These are phyloP conservation scores for Bombus terrestris DNA, from an alignment of 1,140 invertebrate species.

Conservation along the genomic window DNA sequence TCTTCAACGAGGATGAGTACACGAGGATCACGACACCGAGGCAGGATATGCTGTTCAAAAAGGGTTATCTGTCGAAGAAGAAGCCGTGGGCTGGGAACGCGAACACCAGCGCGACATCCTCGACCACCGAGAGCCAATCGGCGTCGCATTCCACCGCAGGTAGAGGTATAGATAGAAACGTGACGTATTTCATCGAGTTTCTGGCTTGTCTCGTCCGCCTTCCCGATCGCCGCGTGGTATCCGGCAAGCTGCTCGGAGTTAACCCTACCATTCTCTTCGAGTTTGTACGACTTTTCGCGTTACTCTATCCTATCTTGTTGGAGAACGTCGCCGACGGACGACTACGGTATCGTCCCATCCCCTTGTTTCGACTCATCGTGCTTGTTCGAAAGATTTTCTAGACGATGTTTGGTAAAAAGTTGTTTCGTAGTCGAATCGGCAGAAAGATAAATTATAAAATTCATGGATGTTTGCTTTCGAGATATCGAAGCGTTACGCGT, in stretches of 20 bases:
- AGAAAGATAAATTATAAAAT: no score
- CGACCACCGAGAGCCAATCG: slow-evolving; percentile 81
- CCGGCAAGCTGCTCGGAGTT: slow-evolving; percentile 2
- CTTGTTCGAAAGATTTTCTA: neutral
- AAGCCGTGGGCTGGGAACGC: slow-evolving; percentile 80
- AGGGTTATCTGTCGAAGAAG: slow-evolving; percentile 86
- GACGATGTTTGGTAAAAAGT: neutral
- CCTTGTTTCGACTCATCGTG: rapidly evolving
- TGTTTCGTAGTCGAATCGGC: neutral
- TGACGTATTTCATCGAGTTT: slow-evolving; percentile 49
- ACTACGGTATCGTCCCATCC: neutral
- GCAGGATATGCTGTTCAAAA: slow-evolving; percentile 89
- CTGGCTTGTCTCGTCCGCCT: slow-evolving; percentile 41
- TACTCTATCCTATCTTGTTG: neutral
- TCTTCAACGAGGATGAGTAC: slow-evolving; percentile 85
- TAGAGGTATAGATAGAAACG: slow-evolving; percentile 71
- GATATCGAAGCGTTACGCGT: no score
- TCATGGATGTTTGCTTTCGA: no score
- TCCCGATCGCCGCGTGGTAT: slow-evolving; percentile 20
- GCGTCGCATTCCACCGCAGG: slow-evolving; percentile 82
- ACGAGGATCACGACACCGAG: slow-evolving; percentile 88
- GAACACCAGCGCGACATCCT: slow-evolving; percentile 81
- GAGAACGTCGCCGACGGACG: neutral
- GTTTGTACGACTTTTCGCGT: neutral
- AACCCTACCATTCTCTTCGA: neutral